Evolutionary conservation across 2,113 vertebrate genomes (phyloP).

Genomic region (Erythrocercus mccallii): DNA sequence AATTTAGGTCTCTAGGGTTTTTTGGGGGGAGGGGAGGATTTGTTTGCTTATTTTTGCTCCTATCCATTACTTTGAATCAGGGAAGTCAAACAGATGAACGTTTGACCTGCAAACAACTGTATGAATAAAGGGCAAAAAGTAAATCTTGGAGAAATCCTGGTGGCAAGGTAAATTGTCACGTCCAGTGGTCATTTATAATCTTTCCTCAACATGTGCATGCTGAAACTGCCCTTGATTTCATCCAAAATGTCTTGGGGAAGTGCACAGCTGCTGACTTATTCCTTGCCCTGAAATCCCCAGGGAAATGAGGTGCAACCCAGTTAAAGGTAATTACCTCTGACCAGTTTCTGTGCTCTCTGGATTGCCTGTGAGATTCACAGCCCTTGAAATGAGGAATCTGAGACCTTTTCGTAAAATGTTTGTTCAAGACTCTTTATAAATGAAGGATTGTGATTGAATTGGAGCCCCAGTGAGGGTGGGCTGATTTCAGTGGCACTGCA

Average conservation of each 20-base stretch:
- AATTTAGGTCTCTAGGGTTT: background rate
- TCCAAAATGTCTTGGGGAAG: background rate
- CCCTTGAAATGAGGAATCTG: slow-evolving; percentile 5
- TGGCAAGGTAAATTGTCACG: accelerated
- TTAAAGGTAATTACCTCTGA: background rate
- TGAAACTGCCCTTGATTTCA: background rate
- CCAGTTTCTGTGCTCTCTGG: background rate
- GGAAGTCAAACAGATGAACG: background rate
- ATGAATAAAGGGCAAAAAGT: background rate
- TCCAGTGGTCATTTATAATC: background rate
- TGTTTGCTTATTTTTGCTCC: background rate
- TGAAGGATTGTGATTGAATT: background rate
- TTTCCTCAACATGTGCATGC: background rate
- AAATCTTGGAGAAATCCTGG: background rate
- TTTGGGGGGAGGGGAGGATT: accelerated
- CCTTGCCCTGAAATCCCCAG: background rate
- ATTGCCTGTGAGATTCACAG: background rate
- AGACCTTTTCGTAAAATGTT: slow-evolving; percentile 16
- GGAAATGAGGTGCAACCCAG: background rate
- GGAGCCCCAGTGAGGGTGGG: background rate
- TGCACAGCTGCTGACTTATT: background rate
- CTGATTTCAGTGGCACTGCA: background rate
- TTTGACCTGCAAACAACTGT: background rate
- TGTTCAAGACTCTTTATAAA: background rate
- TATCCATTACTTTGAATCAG: background rate